These are phyloP conservation scores for Casuarius casuarius DNA, from an alignment of 2,113 vertebrate species.

Conservation along the genomic window DNA sequence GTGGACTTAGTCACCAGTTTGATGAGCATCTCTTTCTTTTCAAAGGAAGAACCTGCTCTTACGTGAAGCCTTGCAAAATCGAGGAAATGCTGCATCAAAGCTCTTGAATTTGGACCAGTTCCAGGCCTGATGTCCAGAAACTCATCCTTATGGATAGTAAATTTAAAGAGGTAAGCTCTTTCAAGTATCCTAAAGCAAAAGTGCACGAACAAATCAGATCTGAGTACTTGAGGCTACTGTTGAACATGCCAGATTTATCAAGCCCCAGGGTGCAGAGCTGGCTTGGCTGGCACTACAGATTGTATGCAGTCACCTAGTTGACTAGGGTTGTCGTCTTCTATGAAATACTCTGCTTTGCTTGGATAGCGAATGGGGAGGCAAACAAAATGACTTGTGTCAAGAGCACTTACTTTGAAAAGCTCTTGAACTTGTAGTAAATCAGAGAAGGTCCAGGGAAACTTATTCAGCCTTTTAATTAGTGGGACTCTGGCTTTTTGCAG, in stretches of 20 bases:
- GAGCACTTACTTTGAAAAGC: slow-evolving; percentile 43
- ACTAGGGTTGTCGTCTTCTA: not conserved
- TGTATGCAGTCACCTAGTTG: not conserved
- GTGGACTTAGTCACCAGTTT: not conserved
- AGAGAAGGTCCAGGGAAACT: slow-evolving; percentile 15
- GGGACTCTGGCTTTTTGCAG: not conserved
- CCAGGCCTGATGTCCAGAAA: slow-evolving; percentile 15
- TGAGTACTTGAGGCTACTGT: not conserved
- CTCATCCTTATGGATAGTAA: slow-evolving; percentile 27
- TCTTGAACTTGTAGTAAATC: slow-evolving; percentile 39
- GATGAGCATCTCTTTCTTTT: not conserved
- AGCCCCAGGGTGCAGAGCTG: not conserved
- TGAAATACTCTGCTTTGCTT: not conserved
- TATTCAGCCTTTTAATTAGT: slow-evolving; percentile 1
- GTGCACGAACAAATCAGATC: not conserved
- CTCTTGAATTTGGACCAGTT: not conserved
- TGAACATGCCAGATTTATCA: not conserved
- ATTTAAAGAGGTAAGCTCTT: slow-evolving; percentile 54
- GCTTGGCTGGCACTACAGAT: not conserved
- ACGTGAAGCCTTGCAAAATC: slow-evolving; percentile 7
- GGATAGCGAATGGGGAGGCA: not conserved
- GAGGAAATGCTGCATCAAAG: not conserved
- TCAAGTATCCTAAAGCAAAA: not conserved
- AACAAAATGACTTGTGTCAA: slow-evolving; percentile 14
- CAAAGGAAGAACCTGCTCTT: slow-evolving; percentile 22